Evolutionary conservation across 2,113 vertebrate species (phyloP), one percentile per base, ranked within the genome.

Genomic region (Martes martes): DNA sequence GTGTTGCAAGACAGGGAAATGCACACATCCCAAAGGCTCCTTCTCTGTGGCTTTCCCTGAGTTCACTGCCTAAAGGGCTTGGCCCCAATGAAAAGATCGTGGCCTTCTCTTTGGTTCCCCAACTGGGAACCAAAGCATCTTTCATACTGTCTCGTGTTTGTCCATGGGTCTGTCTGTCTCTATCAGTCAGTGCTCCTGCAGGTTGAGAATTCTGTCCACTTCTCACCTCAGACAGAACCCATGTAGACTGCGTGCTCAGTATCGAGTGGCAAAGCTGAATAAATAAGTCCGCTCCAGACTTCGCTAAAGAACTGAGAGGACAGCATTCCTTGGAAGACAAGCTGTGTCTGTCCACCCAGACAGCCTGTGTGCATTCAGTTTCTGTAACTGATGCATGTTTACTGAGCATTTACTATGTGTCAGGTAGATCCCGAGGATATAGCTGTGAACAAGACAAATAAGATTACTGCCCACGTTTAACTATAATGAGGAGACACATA

Each of bases 381-480:
- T 69, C 3, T 80, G 9, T 67, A 23, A 55, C 4, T 24, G 61
- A 71, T 81, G 55, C 89, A 36, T 89, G 42, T 86, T 88, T 93
- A 67, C 11, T 71, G 61, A 79, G 23, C 2, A 9, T 39, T 42
- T 86, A 26, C 83, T 79, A 2, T 47, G 7, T 90, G 45, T 7
- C 45, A 79, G 69, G 26, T 16, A 28, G 52, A 67, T 55, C 15
- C 52, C 1, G 52, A 67, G 28, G 78, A 63, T 33, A 21, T 0
- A 21, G 7, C 21, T 47, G 36, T 63, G 52, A 91, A 74, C 15
- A 74, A 80, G 81, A 69, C 57, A 78, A 39, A 11, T n/a, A 74
- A 80, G 69, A 74, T 50, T 82, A 33, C 26, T 76, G 21, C 21
- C 14, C 18, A 57, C 26, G 69, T 79, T 97, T 95, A 47, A 84